phyloP scores from a whole-genome alignment of 2,888 invertebrate species.

The Agelastica alni region DNA sequence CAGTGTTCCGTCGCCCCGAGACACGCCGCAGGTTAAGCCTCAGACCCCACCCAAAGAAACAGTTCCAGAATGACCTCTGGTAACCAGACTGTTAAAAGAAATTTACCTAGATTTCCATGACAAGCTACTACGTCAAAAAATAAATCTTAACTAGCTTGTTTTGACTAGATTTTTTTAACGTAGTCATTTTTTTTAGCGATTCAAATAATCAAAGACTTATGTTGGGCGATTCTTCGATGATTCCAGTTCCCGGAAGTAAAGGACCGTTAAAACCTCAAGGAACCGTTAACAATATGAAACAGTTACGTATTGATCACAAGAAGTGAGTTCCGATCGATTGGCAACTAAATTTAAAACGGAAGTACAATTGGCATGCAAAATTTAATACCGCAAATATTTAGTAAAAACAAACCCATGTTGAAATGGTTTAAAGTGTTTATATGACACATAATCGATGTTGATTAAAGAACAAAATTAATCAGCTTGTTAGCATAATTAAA shows the following conservation, averaged over 20 bases:
- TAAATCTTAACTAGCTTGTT: too few relatives aligned
- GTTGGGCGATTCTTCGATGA: slow-evolving; percentile 91
- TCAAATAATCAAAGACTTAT: slow-evolving; percentile 92
- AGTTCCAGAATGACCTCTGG: too few relatives aligned
- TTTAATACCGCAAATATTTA: slow-evolving; percentile 15
- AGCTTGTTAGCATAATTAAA: too few relatives aligned
- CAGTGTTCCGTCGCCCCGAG: too few relatives aligned
- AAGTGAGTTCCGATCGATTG: slow-evolving; percentile 64
- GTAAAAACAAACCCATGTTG: background rate
- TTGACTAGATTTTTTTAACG: too few relatives aligned
- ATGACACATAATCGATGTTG: slow-evolving; percentile 2
- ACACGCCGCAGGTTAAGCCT: too few relatives aligned
- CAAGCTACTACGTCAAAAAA: too few relatives aligned
- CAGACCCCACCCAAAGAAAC: too few relatives aligned
- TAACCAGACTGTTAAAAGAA: too few relatives aligned
- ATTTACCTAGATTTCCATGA: too few relatives aligned
- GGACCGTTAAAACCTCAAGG: slow-evolving; percentile 85
- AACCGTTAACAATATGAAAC: slow-evolving; percentile 79
- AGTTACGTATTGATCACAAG: slow-evolving; percentile 85
- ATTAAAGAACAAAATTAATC: too few relatives aligned
- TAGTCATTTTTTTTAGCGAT: slow-evolving; percentile 68
- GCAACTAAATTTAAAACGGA: slow-evolving; percentile 26
- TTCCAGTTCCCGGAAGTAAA: slow-evolving; percentile 79
- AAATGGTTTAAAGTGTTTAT: slow-evolving; percentile 7
- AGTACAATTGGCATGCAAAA: slow-evolving; percentile 31